Evolutionary conservation across 2,888 invertebrate genomes (phyloP).

Genomic region (Digitonthophagus gazella): DNA sequence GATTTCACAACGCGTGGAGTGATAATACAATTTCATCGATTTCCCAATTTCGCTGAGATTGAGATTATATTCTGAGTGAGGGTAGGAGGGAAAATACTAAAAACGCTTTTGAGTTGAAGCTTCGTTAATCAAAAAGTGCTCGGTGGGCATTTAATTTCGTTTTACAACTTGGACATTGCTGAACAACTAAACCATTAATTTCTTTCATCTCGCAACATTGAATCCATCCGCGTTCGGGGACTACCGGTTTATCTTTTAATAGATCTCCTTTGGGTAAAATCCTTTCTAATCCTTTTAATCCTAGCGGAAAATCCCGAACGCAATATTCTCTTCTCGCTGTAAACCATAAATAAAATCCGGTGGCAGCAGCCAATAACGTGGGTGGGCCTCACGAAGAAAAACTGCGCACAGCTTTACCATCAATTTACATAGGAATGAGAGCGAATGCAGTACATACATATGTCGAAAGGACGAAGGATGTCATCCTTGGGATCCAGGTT

Average conservation of each 20-base stretch:
- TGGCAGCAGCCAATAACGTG: not conserved
- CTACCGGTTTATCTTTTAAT: not conserved
- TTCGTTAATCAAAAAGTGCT: not conserved
- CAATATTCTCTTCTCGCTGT: not conserved
- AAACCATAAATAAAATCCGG: not conserved
- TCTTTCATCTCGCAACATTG: not conserved
- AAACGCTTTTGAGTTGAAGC: too few relatives aligned
- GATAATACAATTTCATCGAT: not conserved
- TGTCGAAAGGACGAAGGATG: not conserved
- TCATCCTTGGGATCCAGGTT: not conserved
- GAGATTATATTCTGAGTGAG: not conserved
- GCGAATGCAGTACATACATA: not conserved
- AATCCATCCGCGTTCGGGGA: not conserved
- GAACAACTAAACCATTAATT: not conserved
- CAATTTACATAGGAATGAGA: not conserved
- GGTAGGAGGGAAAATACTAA: not conserved
- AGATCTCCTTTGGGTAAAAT: not conserved
- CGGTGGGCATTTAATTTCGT: not conserved
- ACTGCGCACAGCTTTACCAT: not conserved
- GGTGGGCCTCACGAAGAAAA: not conserved
- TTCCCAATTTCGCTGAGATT: not conserved
- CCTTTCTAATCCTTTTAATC: not conserved
- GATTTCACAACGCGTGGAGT: too few relatives aligned
- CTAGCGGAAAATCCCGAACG: not conserved
- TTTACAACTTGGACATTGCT: not conserved